These are phyloP conservation scores for Latrodectus elegans DNA, from an alignment of 2,888 invertebrate genomes.

Conservation along the genomic window DNA sequence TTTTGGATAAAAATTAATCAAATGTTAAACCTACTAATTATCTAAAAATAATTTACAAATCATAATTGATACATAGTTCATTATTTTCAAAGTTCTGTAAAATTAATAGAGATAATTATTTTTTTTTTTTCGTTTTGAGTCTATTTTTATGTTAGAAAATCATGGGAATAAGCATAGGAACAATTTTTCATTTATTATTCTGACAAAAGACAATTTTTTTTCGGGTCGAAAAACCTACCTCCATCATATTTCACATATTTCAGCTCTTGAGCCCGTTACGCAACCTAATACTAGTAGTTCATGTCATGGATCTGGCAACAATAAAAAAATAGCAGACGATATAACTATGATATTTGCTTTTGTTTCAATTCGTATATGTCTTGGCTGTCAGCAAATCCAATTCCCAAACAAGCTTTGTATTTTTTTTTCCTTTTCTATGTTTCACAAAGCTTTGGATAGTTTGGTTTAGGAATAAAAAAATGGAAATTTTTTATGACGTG, in stretches of 20 bases:
- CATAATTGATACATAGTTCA: too few species aligned
- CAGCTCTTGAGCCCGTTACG: conserved; percentile 8
- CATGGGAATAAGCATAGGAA: too few species aligned
- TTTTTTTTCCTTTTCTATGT: conserved; percentile 8
- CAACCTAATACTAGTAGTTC: conserved; percentile 40
- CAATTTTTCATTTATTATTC: conserved; percentile 1
- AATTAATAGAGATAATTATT: too few species aligned
- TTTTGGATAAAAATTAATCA: too few species aligned
- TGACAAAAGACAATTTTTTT: conserved; percentile 4
- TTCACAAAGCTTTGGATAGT: conserved; percentile 18
- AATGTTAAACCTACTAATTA: too few species aligned
- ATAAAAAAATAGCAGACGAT: background rate
- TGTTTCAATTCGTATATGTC: conserved; percentile 26
- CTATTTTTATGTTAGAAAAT: too few species aligned
- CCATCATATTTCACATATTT: conserved; percentile 21
- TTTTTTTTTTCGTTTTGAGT: too few species aligned
- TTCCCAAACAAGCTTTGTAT: conserved; percentile 34
- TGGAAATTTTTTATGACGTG: conserved; percentile 18
- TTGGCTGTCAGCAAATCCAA: conserved; percentile 36
- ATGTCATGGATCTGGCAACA: conserved; percentile 18
- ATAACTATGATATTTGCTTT: conserved; percentile 16
- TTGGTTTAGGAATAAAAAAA: conserved; percentile 20
- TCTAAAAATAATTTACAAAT: too few species aligned
- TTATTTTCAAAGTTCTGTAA: too few species aligned
- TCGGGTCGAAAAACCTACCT: background rate